Base-by-base conservation (phyloP, 1,140 invertebrate species). In the Trichonephila clavipes region DNA sequence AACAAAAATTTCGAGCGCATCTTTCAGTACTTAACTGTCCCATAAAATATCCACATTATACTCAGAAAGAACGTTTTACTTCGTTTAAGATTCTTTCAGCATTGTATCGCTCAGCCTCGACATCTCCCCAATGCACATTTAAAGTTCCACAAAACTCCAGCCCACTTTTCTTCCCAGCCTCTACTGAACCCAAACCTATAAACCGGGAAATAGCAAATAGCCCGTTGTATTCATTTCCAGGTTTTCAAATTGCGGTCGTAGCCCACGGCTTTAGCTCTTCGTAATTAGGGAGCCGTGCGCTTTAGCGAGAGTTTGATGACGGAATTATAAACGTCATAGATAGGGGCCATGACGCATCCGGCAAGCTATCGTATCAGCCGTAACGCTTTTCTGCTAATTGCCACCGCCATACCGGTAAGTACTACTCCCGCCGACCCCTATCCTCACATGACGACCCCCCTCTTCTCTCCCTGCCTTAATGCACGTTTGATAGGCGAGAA, bases 281-380 rank as follows among this genome's bases (percentile, higher is more conserved):
- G 91, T 92, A 87, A 87, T 86, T 86, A 92, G 91, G 83, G 18
- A 61, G 88, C 40, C 40, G 66, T 77, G 51, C 91, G 44, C 83
- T 87, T 85, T 87, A 92, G 91, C 44, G 82, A 92, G 91, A 87
- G 91, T 92, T 86, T 92, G 91, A 92, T 92, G 91, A 87, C 91
- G 91, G 91, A 92, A 92, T 92, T 92, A 92, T 91, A 91, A 91
- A 91, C 91, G 83, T 92, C 91, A 87, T 72, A 92, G 91, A 92
- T 92, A 92, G 62, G 83, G 82, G 83, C 12, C 69, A 62, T 86
- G 91, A 86, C 83, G 91, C 90, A 92, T 92, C 90, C 90, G 90
- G 90, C 40, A 81, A 44, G 62, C 66, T 87, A 87, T 92, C 91
- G 62, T 86, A 87, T 86, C 82, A 62, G 62, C 86, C 40, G 64